Conservation (phyloP, 2,888 invertebrate species). For the Cabera pusaria region DNA sequence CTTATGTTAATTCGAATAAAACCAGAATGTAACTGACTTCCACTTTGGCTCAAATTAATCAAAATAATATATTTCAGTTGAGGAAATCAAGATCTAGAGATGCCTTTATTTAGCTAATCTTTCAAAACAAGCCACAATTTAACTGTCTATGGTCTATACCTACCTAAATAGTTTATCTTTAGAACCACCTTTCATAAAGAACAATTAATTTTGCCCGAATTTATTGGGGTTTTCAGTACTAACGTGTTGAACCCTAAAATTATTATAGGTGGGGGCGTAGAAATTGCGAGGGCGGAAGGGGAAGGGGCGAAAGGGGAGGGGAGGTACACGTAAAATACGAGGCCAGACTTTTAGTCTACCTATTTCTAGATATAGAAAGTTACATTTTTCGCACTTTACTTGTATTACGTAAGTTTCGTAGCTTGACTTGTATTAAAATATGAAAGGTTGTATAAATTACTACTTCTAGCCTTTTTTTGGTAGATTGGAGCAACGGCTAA, state of each 20-base stretch:
- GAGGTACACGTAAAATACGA: slow-evolving; percentile 42
- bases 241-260: slow-evolving; percentile 32
- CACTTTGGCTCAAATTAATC: slow-evolving; percentile 5
- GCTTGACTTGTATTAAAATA: too few relatives aligned
- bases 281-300: slow-evolving; percentile 22
- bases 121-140: slow-evolving; percentile 3
- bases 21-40: too few relatives aligned
- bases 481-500: too few relatives aligned
- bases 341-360: slow-evolving; percentile 32
- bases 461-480: too few relatives aligned
- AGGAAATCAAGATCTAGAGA: slow-evolving; percentile 1
- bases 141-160: slow-evolving; percentile 7
- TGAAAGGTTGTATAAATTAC: too few relatives aligned
- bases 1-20: too few relatives aligned
- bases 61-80: slow-evolving; percentile 1
- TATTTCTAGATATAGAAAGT: slow-evolving; percentile 23
- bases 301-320: slow-evolving; percentile 6
- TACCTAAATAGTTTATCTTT: slow-evolving; percentile 3
- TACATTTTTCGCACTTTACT: slow-evolving; percentile 30
- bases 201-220: slow-evolving; percentile 26
- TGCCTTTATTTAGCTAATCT: slow-evolving; percentile 1
- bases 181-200: slow-evolving; percentile 4
- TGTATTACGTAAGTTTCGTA: slow-evolving; percentile 32
- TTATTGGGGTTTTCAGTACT: slow-evolving; percentile 28
- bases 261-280: slow-evolving; percentile 32